A percentile compares a stretch with the other conserved stretches of the same genome.
Evolutionary conservation across 2,888 invertebrate genomes (phyloP).

Genomic region (Beris morrisii): DNA sequence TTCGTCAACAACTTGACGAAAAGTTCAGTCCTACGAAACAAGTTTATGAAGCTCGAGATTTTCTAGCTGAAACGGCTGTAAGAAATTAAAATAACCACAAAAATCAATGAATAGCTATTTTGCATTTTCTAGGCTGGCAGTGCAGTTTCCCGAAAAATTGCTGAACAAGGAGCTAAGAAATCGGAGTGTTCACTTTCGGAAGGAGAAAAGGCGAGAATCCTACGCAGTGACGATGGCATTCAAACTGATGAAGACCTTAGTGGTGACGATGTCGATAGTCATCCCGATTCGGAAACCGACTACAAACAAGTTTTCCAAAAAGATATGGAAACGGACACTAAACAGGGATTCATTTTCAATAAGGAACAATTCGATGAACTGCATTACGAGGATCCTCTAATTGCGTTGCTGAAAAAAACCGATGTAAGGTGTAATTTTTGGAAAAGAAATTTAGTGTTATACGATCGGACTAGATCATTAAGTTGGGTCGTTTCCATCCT

Average conservation of each 20-base stretch:
- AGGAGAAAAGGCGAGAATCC: not conserved
- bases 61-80: constrained; percentile 20
- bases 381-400: constrained; percentile 61
- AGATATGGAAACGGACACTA: constrained; percentile 48
- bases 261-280: not conserved
- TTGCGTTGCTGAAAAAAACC: constrained; percentile 59
- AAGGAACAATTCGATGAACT: constrained; percentile 60
- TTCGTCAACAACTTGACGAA: constrained; percentile 47
- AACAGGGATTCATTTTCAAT: constrained; percentile 58
- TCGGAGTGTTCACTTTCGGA: not conserved
- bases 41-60: constrained; percentile 22
- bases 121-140: constrained; percentile 23
- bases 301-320: not conserved
- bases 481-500: too few relatives aligned
- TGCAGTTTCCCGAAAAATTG: constrained; percentile 27
- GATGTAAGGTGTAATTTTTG: constrained; percentile 53
- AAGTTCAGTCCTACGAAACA: constrained; percentile 30
- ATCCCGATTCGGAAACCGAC: constrained; percentile 1
- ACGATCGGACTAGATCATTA: too few relatives aligned
- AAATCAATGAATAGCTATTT: not conserved
- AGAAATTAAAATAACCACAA: not conserved
- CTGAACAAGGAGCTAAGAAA: not conserved
- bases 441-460: too few relatives aligned
- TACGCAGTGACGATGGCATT: constrained; percentile 4
- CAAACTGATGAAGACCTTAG: constrained; percentile 16